phyloP scores from a whole-genome alignment of 1,140 invertebrate species.

The Drosophila kepulauana region DNA sequence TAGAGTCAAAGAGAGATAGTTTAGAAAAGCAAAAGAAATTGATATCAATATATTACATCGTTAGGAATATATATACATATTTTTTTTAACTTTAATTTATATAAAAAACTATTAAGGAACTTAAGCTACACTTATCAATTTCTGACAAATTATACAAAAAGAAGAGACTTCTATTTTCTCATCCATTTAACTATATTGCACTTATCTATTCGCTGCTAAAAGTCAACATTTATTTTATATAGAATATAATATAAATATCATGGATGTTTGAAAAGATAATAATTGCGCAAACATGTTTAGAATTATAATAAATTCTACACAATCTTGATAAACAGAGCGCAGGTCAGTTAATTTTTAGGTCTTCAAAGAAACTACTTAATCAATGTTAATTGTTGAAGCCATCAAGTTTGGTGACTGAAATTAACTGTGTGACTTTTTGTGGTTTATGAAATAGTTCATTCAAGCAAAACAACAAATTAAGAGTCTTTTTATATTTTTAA shows the following conservation, averaged over 20 bases:
- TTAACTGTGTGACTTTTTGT: constrained; percentile 6
- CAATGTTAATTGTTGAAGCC: not conserved
- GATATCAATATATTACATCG: no score
- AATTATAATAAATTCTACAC: constrained; percentile 3
- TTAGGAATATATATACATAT: no score
- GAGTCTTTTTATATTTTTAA: not conserved
- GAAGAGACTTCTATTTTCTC: no score
- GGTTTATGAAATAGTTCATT: constrained; percentile 4
- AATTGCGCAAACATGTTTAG: not conserved
- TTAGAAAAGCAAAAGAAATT: no score
- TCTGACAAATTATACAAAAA: no score
- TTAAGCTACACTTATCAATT: no score
- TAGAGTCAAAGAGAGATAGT: no score
- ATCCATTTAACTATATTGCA: no score
- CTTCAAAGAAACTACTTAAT: not conserved
- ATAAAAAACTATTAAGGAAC: no score
- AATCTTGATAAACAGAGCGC: not conserved
- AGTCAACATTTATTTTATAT: no score
- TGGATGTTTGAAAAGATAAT: not conserved
- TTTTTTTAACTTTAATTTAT: no score
- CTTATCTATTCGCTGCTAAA: no score
- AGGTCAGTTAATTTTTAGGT: constrained; percentile 1
- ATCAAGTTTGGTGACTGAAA: not conserved
- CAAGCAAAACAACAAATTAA: not conserved
- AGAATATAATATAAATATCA: not conserved